These are phyloP conservation scores for Acrocephalus scirpaceus DNA, from an alignment of 2,797 vertebrate species.

Conservation along the genomic window DNA sequence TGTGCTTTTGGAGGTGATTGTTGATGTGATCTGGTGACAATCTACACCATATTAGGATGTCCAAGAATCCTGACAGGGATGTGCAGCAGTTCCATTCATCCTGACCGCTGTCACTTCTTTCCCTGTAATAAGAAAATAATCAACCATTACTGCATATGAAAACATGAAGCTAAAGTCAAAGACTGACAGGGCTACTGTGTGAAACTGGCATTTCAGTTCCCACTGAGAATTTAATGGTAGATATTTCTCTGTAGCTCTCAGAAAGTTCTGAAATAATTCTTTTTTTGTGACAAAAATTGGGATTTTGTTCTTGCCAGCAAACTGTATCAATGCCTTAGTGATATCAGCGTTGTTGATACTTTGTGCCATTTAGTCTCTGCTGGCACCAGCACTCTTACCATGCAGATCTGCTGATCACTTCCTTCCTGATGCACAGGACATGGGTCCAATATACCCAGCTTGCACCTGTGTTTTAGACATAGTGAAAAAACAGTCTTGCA, in stretches of 20 bases:
- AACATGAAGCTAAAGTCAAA: background rate
- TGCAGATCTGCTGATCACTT: background rate
- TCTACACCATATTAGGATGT: background rate
- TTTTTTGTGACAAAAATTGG: background rate
- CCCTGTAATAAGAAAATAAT: background rate
- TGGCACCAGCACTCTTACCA: background rate
- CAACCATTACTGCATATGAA: background rate
- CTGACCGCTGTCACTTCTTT: background rate
- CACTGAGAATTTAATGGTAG: background rate
- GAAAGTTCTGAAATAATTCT: background rate
- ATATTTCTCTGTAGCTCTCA: background rate
- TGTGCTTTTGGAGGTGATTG: background rate
- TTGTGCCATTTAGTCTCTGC: background rate
- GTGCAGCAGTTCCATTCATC: fast-evolving
- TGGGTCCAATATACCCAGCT: background rate
- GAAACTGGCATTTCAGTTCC: background rate
- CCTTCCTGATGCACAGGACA: background rate
- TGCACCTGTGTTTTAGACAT: background rate
- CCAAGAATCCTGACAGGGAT: background rate
- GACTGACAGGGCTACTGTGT: background rate
- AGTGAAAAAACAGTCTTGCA: background rate
- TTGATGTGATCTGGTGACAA: background rate
- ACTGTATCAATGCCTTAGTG: too few species aligned
- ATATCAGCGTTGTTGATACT: background rate
- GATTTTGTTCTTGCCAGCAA: background rate